phyloP scores from a whole-genome alignment of 2,797 vertebrate species.

The Sebastes trivittatus region DNA sequence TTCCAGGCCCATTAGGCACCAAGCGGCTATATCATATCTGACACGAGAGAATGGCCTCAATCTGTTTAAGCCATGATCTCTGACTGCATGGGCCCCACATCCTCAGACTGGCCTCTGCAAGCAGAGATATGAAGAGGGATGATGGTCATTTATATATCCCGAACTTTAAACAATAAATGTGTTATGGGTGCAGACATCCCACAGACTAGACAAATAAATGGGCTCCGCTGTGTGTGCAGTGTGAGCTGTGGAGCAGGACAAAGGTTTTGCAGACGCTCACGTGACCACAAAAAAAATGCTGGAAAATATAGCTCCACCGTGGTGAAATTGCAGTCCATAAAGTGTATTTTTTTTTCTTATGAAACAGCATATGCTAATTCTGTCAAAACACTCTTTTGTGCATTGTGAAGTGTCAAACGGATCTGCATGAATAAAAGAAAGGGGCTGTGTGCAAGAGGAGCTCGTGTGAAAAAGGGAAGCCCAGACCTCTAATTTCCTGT shows the following conservation, averaged over 20 bases:
- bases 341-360: not conserved
- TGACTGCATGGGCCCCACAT: slow-evolving; percentile 65
- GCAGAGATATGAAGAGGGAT: slow-evolving; percentile 64
- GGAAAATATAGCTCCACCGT: slow-evolving; percentile 32
- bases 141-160: slow-evolving; percentile 62
- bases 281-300: slow-evolving; percentile 8
- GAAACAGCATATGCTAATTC: slow-evolving; percentile 48
- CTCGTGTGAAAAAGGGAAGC: slow-evolving; percentile 80
- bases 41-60: slow-evolving; percentile 74
- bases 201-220: slow-evolving; percentile 64
- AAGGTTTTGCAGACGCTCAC: slow-evolving; percentile 35
- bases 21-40: slow-evolving; percentile 80
- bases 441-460: slow-evolving; percentile 63
- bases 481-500: slow-evolving; percentile 84
- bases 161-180: slow-evolving; percentile 71
- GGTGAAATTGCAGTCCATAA: slow-evolving; percentile 16
- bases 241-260: slow-evolving; percentile 27
- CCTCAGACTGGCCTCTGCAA: slow-evolving; percentile 46
- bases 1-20: slow-evolving; percentile 81
- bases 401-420: slow-evolving; percentile 50
- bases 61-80: slow-evolving; percentile 82
- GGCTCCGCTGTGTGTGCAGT: slow-evolving; percentile 41
- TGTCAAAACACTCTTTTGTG: slow-evolving; percentile 40
- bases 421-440: slow-evolving; percentile 52
- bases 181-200: slow-evolving; percentile 68